Base-by-base conservation (phyloP, 2,113 vertebrate species). In the Lonchura striata region DNA sequence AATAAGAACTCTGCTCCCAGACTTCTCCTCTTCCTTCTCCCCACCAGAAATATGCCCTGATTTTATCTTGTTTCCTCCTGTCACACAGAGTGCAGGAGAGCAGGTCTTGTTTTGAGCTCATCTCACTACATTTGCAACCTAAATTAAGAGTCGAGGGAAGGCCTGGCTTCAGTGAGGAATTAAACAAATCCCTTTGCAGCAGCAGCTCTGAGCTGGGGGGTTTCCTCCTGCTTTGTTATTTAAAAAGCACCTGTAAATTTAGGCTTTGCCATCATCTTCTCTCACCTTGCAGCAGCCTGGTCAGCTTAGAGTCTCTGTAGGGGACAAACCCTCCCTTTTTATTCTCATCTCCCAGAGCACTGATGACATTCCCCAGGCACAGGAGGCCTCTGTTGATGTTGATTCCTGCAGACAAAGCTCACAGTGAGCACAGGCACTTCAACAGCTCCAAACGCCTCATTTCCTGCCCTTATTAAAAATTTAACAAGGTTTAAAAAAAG, bases 291-390 rank as follows among this genome's bases (percentile, higher is more conserved):
- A 99, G 97, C 68, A 99, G 97, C 8, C 99, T 98, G 2, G 99
- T 99, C 77, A 99, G 90, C 79, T 99, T 99, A 5, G 99, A 99
- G 97, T 99, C 99, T 97, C 99, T 98, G 97, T 99, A 99, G n/a
- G 99, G 99, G 50, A 99, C 98, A 98, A 99, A 99, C 3, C 96
- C 95, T 21, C 98, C 98, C 90, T 98, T 99, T 94, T 99, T 99
- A 44, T 97, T 98, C 71, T 99, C 99, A 65, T 99, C 99, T 30
- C 99, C 99, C 42, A 99, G 98, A n/a, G 99, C 99, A 79, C 99
- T 99, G 95, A 99, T 99, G 52, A 99, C 99, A 50, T 99, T 99
- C 31, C 99, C 99, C 97, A 99, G 95, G 91, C 98, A 98, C 47
- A 99, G 98, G 82, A 99, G 98, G 13, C 99, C 99, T 60, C 98